These are phyloP conservation scores for Centropus unirufus DNA, from an alignment of 2,113 vertebrate genomes.

Conservation along the genomic window DNA sequence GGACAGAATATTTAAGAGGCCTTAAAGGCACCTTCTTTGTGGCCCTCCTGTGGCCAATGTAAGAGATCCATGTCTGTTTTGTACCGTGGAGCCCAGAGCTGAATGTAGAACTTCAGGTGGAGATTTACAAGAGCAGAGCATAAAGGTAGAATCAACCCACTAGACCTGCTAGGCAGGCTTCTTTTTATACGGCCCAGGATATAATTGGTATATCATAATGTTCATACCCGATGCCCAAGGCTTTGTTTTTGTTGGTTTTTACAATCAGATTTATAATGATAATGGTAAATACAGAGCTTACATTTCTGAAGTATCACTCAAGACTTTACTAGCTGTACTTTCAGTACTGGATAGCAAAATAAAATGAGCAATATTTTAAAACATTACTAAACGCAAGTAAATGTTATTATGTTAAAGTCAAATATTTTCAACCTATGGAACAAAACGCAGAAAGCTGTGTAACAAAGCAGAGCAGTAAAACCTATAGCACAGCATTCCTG, in stretches of 20 bases:
- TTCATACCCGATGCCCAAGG: background rate
- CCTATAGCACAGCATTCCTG: background rate
- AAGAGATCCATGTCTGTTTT: background rate
- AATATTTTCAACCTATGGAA: background rate
- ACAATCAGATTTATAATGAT: background rate
- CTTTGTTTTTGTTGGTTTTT: background rate
- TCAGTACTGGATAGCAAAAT: background rate
- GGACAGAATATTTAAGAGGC: no score
- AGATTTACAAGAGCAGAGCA: background rate
- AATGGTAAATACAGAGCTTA: background rate
- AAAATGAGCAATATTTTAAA: background rate
- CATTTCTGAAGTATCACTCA: background rate
- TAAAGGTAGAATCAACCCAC: background rate
- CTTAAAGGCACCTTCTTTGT: background rate
- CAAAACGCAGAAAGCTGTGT: background rate
- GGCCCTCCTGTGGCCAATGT: background rate
- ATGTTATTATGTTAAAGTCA: background rate
- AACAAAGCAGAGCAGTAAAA: background rate
- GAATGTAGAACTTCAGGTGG: background rate
- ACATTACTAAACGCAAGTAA: background rate
- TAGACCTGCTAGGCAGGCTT: fast-evolving
- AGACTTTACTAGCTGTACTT: background rate
- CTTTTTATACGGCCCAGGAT: background rate
- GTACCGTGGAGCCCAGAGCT: fast-evolving
- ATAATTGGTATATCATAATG: fast-evolving